Base-by-base conservation (phyloP, 2,888 invertebrate species). In the Amphipyra tragopoginis region DNA sequence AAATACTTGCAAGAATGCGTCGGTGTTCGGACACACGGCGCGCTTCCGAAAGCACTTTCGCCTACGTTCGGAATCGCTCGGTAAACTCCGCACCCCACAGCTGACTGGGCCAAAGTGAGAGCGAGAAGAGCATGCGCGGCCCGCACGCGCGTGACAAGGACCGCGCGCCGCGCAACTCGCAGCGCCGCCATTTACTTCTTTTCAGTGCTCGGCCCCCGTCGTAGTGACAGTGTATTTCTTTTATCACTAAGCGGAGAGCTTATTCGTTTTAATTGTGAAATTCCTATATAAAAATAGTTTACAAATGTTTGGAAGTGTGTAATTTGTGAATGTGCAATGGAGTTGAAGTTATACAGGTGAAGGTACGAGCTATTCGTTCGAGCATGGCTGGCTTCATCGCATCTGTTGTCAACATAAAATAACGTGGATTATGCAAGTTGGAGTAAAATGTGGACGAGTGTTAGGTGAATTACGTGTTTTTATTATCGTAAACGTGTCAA, bases 341-440 rank as follows among this genome's bases (percentile, higher is more conserved):
- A 81, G 77, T 80, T 80, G 73, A 78, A 77, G 83, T 82, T 81
- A 75, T 82, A 76, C 77, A 86, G 84, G 82, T 86, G 84, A 88
- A 83, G 77, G 75, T 78, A 80, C 59, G 65, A 75, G 77, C 75
- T 77, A 77, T 82, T 76, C 75, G 79, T 83, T 80, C 83, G 86
- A 90, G 83, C 75, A 93, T 94, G 93, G 89, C 86, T 89, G 89
- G 88, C 86, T 85, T 83, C 79, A 81, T 87, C 83, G 89, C 90
- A 88, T 91, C 91, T 89, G 91, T 92, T 92, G 91, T 93, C 92
- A 92, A 92, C 87, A 91, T 88, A 87, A 90, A 92, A 93, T 92
- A 93, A 89, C 88, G 87, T 90, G 92, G 90, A 94, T 93, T 93
- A 93, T 93, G 93, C 94, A 93, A 93, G 93, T 90, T 90, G 90